These are phyloP conservation scores for Julus scanicus DNA, from an alignment of 2,888 invertebrate genomes.

Conservation along the genomic window DNA sequence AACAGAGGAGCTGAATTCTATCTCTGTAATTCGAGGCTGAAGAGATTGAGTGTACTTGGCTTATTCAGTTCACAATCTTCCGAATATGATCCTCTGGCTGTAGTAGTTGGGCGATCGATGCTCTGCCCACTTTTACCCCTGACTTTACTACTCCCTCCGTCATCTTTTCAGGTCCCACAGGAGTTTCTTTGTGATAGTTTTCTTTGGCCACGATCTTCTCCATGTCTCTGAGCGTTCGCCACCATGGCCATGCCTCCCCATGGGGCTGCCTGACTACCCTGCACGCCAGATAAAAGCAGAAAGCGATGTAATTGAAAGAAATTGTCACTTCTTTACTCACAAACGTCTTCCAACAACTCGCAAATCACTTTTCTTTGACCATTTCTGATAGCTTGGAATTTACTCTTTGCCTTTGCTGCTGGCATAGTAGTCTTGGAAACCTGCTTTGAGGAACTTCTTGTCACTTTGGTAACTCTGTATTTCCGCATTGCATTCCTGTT, in stretches of 20 bases:
- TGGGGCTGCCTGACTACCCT: conserved; percentile 6
- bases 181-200: not conserved
- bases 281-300: conserved; percentile 41
- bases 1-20: not conserved
- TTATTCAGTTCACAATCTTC: conserved; percentile 20
- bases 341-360: not conserved
- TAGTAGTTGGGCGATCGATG: not conserved
- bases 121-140: not conserved
- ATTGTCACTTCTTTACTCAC: conserved; percentile 39
- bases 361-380: conserved; percentile 37
- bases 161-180: not conserved
- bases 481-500: not conserved
- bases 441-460: not conserved
- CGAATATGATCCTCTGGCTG: conserved; percentile 34
- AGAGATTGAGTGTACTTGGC: conserved; percentile 39
- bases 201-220: not conserved
- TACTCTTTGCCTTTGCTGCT: not conserved
- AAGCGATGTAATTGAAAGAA: conserved; percentile 17
- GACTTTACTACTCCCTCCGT: not conserved
- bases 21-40: conserved; percentile 39
- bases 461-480: not conserved
- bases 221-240: not conserved
- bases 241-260: not conserved
- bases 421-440: not conserved
- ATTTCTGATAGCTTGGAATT: not conserved